phyloP scores from a whole-genome alignment of 2,797 vertebrate species.

The Anableps anableps region DNA sequence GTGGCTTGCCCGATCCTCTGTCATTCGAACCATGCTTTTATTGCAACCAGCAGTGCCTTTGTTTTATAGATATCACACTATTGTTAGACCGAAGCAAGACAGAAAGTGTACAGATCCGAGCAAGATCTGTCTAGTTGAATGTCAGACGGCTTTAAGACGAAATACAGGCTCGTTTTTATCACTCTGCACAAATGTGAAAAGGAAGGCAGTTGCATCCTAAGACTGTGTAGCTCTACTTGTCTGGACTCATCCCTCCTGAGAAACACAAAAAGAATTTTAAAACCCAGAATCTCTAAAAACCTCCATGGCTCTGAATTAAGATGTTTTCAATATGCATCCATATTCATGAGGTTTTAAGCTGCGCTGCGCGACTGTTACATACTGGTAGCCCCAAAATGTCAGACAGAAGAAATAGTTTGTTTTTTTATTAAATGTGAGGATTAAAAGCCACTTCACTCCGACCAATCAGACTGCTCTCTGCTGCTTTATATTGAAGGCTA shows the following conservation, averaged over 20 bases:
- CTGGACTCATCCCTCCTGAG: constrained; percentile 27
- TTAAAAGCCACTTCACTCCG: constrained; percentile 46
- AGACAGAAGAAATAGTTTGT: constrained; percentile 36
- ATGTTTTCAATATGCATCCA: constrained; percentile 34
- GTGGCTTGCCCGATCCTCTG: constrained; percentile 47
- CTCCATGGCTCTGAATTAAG: constrained; percentile 11
- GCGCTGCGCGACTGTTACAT: constrained; percentile 39
- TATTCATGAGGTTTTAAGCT: constrained; percentile 46
- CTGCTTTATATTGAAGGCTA: constrained; percentile 30
- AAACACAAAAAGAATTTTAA: constrained; percentile 21
- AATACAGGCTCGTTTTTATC: constrained; percentile 19
- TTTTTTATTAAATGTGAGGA: constrained; percentile 30
- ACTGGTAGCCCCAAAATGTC: constrained; percentile 44
- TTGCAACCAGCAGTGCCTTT: constrained; percentile 23
- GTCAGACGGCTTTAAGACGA: constrained; percentile 23
- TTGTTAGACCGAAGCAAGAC: constrained; percentile 15
- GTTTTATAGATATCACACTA: constrained; percentile 26
- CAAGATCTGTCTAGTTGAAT: constrained; percentile 29
- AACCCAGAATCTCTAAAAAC: constrained; percentile 13
- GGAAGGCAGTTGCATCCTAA: constrained; percentile 28
- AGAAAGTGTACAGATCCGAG: constrained; percentile 22
- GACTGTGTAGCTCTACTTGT: constrained; percentile 23
- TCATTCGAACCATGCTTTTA: constrained; percentile 37
- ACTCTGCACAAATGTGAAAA: constrained; percentile 36
- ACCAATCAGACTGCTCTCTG: constrained; percentile 37